These are phyloP conservation scores for Lepus americanus DNA, from an alignment of 2,113 vertebrate genomes.

Conservation along the genomic window DNA sequence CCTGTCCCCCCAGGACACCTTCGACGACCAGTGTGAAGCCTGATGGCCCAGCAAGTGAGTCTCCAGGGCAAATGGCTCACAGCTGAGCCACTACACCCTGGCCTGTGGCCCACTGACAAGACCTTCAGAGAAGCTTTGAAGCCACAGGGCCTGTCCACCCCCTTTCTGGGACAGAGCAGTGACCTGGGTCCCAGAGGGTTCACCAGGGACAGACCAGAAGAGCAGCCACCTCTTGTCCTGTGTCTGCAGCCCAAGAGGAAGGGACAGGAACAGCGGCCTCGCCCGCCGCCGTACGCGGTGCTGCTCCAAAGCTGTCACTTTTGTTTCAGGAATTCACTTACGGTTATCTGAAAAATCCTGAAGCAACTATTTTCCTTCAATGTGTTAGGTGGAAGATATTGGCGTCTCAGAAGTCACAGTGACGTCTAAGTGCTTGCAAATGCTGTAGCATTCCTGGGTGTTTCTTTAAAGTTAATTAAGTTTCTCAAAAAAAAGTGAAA, in stretches of 20 bases:
- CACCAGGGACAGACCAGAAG: not conserved
- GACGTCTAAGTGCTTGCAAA: too few relatives aligned
- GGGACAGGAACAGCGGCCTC: not conserved
- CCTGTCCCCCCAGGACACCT: rapidly evolving
- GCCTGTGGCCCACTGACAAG: not conserved
- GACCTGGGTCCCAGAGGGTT: not conserved
- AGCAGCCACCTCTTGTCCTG: too few relatives aligned
- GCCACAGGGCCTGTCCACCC: not conserved
- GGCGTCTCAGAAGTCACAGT: too few relatives aligned
- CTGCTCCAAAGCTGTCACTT: not conserved
- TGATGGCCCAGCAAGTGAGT: not conserved
- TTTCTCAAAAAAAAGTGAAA: too few relatives aligned
- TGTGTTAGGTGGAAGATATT: too few relatives aligned
- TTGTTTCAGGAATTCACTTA: not conserved
- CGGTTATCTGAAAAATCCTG: not conserved
- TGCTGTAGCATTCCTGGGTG: too few relatives aligned
- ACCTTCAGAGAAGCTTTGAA: not conserved
- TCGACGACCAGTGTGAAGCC: not conserved
- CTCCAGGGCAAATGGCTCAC: not conserved
- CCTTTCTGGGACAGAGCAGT: not conserved
- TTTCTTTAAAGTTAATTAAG: too few relatives aligned
- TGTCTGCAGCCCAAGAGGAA: not conserved
- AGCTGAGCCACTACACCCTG: not conserved
- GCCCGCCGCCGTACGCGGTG: too few relatives aligned
- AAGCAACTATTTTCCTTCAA: not conserved